These are phyloP conservation scores for Gila orcuttii DNA, from an alignment of 2,113 vertebrate species.

Conservation along the genomic window DNA sequence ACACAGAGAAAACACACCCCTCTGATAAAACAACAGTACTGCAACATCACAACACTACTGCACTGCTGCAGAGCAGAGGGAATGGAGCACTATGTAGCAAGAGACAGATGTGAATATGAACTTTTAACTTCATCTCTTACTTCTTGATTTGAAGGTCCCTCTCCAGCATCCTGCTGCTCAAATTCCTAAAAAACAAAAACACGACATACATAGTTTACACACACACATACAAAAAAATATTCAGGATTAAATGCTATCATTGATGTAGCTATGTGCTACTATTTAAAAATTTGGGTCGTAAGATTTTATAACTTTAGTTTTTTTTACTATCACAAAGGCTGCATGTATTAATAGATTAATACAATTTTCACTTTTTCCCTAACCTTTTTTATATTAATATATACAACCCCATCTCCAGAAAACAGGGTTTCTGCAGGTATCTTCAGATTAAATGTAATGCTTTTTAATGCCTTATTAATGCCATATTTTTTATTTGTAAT, in stretches of 20 bases:
- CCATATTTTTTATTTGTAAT: no score
- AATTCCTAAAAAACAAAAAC: neutral
- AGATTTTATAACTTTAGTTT: no score
- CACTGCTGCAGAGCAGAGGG: neutral
- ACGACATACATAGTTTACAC: neutral
- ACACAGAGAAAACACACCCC: neutral
- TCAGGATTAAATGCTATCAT: neutral
- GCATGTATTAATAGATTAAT: no score
- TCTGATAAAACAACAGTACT: neutral
- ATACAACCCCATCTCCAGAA: no score
- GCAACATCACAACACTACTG: neutral
- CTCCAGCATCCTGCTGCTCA: constrained; percentile 48
- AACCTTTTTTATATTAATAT: no score
- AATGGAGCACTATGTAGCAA: neutral
- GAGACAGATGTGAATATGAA: neutral
- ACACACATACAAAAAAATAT: neutral
- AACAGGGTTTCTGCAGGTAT: no score
- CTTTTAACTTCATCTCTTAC: constrained; percentile 56
- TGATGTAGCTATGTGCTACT: neutral
- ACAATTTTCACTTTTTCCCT: no score
- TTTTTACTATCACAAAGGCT: no score
- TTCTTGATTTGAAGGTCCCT: constrained; percentile 67
- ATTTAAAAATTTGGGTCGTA: no score
- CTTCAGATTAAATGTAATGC: no score
- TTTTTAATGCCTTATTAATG: no score